These are phyloP conservation scores for Melinopterus prodromus DNA, from an alignment of 2,888 invertebrate genomes.

Conservation along the genomic window DNA sequence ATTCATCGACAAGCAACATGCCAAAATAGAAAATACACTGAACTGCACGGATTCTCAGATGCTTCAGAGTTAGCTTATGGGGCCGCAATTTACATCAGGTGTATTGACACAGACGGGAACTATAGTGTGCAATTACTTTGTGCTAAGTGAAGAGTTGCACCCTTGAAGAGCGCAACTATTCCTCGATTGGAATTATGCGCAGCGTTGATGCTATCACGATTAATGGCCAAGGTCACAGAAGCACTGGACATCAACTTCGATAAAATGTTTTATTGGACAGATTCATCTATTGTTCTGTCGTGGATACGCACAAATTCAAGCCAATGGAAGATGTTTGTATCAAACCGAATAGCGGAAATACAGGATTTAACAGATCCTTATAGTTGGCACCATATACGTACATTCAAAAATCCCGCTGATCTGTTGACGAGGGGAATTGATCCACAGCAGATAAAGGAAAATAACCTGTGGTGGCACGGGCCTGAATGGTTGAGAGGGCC, in stretches of 20 bases:
- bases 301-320: constrained; percentile 8
- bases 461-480: neutral
- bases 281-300: constrained; percentile 12
- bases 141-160: constrained; percentile 36
- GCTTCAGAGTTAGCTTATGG: constrained; percentile 37
- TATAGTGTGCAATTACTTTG: constrained; percentile 28
- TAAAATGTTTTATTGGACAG: neutral
- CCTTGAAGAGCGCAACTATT: constrained; percentile 40
- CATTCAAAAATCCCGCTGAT: constrained; percentile 1
- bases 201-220: constrained; percentile 42
- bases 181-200: constrained; percentile 48
- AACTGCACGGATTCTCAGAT: constrained; percentile 43
- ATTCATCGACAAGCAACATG: neutral
- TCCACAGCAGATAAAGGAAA: neutral
- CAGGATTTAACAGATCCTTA: constrained; percentile 14
- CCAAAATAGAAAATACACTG: constrained; percentile 13
- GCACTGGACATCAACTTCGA: constrained; percentile 4
- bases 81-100: constrained; percentile 29
- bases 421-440: neutral
- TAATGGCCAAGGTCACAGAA: neutral
- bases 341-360: constrained; percentile 11
- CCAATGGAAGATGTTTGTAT: constrained; percentile 1
- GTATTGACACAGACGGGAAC: constrained; percentile 21
- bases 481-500: no score
- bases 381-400: constrained; percentile 4